Base-by-base conservation (phyloP, 53 echinoderm and acorn worm genomes). In the Echinarachnius parma region DNA sequence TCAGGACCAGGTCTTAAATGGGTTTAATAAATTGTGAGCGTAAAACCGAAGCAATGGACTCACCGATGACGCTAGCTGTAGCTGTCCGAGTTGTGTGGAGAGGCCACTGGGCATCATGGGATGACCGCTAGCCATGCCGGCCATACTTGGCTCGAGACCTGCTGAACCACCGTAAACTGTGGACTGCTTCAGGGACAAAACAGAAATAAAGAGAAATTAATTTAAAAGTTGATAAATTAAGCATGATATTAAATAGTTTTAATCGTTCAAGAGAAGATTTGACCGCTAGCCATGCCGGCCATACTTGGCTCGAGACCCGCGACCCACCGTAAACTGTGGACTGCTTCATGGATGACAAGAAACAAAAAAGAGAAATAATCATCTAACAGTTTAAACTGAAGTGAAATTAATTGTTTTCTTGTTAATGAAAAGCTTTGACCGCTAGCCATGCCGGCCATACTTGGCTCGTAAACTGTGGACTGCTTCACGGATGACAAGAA, bases 231-330 rank as follows among this genome's bases (percentile, higher is more conserved):
- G n/a, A n/a, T n/a, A n/a, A n/a, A n/a, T n/a, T n/a, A n/a, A n/a
- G n/a, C n/a, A n/a, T n/a, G n/a, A n/a, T n/a, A n/a, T n/a, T n/a
- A n/a, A n/a, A n/a, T n/a, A n/a, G n/a, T n/a, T n/a, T n/a, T n/a
- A n/a, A n/a, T n/a, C n/a, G n/a, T n/a, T n/a, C n/a, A n/a, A n/a
- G n/a, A n/a, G n/a, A n/a, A n/a, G n/a, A n/a, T n/a, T n/a, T 70
- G 70, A 53, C 70, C 70, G 37, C 53, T 53, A 16, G 70, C 70
- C 70, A 70, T 70, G 1, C 70, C 70, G 21, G 70, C 70, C 70
- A 70, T 70, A 23, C 70, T 70, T 34, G 70, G 70, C 34, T 70
- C 70, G 5, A 64, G 39, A 11, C 44, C 64, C 2, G 45, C 46
- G 64, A 23, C 0, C 64, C 64, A 34, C 53, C 54, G 21, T 70